A percentile compares a stretch with the other conserved stretches of the same genome.
Evolutionary conservation across 2,797 vertebrate species (phyloP).

Genomic region (Danio jaintianensis): DNA sequence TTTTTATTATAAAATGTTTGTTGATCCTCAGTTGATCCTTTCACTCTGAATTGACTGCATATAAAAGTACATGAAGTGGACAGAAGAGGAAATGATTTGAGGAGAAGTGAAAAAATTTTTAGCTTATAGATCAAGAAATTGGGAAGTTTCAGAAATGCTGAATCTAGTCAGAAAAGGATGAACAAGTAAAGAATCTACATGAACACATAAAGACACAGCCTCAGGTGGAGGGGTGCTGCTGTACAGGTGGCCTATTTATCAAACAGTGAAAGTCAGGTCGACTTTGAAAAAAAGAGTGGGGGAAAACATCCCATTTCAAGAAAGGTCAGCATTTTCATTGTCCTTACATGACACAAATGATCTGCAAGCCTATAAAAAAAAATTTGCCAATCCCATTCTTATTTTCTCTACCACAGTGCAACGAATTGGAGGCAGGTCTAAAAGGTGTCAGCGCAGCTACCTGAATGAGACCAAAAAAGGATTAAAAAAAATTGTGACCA

Average conservation of each 20-base stretch:
- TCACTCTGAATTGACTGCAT: background rate
- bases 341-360: constrained; percentile 1
- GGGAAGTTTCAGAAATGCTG: background rate
- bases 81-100: background rate
- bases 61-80: background rate
- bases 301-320: background rate
- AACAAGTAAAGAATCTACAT: background rate
- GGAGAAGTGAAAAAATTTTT: constrained; percentile 2
- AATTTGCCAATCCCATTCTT: constrained; percentile 3
- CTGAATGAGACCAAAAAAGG: background rate
- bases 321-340: constrained; percentile 13
- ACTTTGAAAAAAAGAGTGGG: constrained; percentile 2
- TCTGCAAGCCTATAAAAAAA: constrained; percentile 1
- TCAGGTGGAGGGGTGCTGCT: background rate
- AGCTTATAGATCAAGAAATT: background rate
- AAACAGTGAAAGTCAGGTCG: constrained; percentile 4
- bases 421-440: background rate
- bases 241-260: background rate
- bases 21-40: background rate
- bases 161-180: background rate
- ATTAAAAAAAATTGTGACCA: constrained; percentile 15
- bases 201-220: background rate
- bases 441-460: background rate
- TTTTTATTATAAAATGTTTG: background rate
- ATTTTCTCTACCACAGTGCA: background rate